Base-by-base conservation (phyloP, 2,888 invertebrate genomes). In the Amblyjoppa proteus region DNA sequence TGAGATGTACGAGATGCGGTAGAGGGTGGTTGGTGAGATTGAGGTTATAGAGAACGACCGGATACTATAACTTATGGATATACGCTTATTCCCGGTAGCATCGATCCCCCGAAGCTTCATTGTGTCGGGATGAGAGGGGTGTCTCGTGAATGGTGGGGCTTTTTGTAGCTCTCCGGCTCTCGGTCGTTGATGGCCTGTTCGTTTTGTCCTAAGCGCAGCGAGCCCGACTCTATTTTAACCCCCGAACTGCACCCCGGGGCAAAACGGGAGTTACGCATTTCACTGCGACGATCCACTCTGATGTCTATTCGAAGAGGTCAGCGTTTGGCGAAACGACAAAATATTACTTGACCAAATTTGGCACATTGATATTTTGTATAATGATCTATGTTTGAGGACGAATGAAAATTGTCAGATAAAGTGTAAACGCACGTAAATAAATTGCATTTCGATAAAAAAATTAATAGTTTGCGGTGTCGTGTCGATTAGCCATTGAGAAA, bases 31-130 rank as follows among this genome's bases (percentile, higher is more conserved):
- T 73, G 41, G 61, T 38, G 28, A 73, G 25, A 86, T 76, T 82
- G 66, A 61, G 71, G 76, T 58, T 49, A 68, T 66, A 81, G 71
- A 81, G 81, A 85, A 77, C 76, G 86, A 70, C 77, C 76, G 66
- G 86, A 81, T 68, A 79, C 70, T 79, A 71, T 79, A 79, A 70
- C 78, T 79, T 79, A 79, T 79, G 78, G 71, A 79, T 79, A 73
- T 56, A 69, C 68, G 77, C 56, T 68, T 51, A 79, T 79, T 79
- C 78, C 78, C 78, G 61, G 78, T 49, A 71, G 70, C 61, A 70
- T 79, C 78, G 70, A 79, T 70, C 78, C 78, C 78, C 70, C 51
- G 70, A 70, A 79, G 61, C 61, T 70, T 71, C 70, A 79, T 79
- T 79, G 78, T 79, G 78, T 71, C 70, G 49, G 61, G 61, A 79